Base-by-base conservation (phyloP, 37 sponge, comb jelly and placozoan genomes). In the Oopsacas minuta region DNA sequence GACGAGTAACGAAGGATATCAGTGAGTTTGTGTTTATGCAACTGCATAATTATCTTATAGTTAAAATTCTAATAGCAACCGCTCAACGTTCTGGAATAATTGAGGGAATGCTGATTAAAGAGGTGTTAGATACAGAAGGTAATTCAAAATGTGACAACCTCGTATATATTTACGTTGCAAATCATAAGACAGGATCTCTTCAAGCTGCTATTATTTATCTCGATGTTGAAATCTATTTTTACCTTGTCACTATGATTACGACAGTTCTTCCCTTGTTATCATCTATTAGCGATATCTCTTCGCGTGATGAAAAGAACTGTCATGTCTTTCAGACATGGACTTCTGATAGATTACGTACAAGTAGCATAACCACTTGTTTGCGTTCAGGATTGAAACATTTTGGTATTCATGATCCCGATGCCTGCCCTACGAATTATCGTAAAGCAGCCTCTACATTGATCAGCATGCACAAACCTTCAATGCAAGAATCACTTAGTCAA, bases 291-390 rank as follows among this genome's bases (percentile, higher is more conserved):
- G 32, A 61, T 34, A 3, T 32, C 32, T n/a, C n/a, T n/a, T n/a
- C n/a, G n/a, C 75, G 75, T 5, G 28, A 25, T 61, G 75, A n/a
- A 20, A n/a, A 10, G 1, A n/a, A 61, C 28, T 61, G 75, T 34
- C 75, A n/a, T 61, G 75, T 61, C 7, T 61, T 61, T n/a, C 75
- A 61, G 75, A 61, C 20, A 3, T 61, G 75, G 75, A 61, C 75
- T 10, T 61, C 75, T 25, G 75, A 61, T 61, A 25, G 28, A 25
- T 34, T 61, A 61, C 75, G 30, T n/a, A 61, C 75, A 12, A 61
- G 75, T 34, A 61, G 1, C 5, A n/a, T 61, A 10, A 61, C 32
- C 75, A 61, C 17, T 61, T 61, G 75, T 12, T n/a, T 61, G 28
- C 75, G 75, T 25, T 25, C 75, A 7, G 75, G 75, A 42, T 42